These are phyloP conservation scores for Dastarcus helophoroides DNA, from an alignment of 2,888 invertebrate species.

Conservation along the genomic window DNA sequence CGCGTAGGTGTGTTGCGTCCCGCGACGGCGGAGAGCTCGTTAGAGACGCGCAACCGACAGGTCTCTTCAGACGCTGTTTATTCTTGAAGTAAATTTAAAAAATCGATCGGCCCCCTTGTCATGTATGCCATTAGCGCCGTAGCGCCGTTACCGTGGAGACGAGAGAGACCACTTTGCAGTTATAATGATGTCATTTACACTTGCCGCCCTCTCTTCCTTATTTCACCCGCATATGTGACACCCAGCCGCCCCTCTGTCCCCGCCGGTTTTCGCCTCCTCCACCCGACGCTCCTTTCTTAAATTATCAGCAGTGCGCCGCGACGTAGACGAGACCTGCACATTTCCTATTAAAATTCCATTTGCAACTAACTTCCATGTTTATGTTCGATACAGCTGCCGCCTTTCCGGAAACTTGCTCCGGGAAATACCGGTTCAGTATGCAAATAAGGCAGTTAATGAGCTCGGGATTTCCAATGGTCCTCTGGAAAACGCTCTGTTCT, in stretches of 20 bases:
- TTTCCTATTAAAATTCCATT: conserved; percentile 26
- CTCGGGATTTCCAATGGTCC: too few relatives aligned
- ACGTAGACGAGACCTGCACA: conserved; percentile 20
- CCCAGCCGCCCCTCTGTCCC: conserved; percentile 13
- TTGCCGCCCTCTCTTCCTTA: conserved; percentile 37
- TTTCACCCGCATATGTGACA: conserved; percentile 34
- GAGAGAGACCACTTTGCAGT: conserved; percentile 40
- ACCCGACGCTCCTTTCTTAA: conserved; percentile 15
- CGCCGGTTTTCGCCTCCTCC: too few relatives aligned
- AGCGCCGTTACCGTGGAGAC: conserved; percentile 38
- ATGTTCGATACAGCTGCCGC: conserved; percentile 3
- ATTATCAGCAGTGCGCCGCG: conserved; percentile 16
- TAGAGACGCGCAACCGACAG: too few relatives aligned
- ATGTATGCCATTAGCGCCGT: conserved; percentile 40
- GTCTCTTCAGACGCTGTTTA: conserved; percentile 35
- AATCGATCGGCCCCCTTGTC: conserved; percentile 40
- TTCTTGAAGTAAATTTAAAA: conserved; percentile 40
- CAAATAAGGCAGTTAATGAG: too few relatives aligned
- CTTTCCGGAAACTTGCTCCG: too few relatives aligned
- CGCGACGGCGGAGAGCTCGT: too few relatives aligned
- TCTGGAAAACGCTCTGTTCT: too few relatives aligned
- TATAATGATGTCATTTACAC: conserved; percentile 43
- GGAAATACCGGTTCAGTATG: too few relatives aligned
- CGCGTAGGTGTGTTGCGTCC: too few relatives aligned
- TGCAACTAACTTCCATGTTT: conserved; percentile 10